Base-by-base conservation (phyloP, 2,113 vertebrate species). In the Trichechus manatus region DNA sequence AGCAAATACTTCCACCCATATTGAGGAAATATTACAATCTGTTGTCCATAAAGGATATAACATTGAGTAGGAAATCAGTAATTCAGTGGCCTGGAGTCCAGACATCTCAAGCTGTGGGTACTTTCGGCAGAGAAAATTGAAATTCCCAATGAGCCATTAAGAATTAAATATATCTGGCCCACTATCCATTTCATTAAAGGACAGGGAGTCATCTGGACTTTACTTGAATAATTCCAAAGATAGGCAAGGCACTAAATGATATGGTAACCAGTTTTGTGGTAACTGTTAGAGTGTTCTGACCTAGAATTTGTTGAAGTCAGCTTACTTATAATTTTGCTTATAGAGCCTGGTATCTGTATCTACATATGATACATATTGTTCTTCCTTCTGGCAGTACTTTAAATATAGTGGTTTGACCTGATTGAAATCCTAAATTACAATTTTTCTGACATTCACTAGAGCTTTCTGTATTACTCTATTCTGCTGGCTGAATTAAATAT, bases 401-500 rank as follows among this genome's bases (percentile, higher is more conserved):
- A 93, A 97, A 92, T 93, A 64, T 84, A 80, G 75, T 96, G 66
- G 92, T 93, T 97, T 88, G 59, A 92, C 91, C 53, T 94, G 75
- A 95, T 20, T 93, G 36, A 92, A 97, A 94, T 72, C 4, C 77
- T 96, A 93, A 97, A 97, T 96, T 89, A 64, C 1, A 90, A 9
- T 75, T 95, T 94, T 95, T 93, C 89, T 97, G 68, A 86, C 47
- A 93, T 3, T 91, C 87, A 87, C 36, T 95, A 77, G 50, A 96
- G 89, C 81, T 93, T 97, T 98, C 80, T 94, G 70, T 96, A 90
- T 85, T 95, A 74, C 72, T 93, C 25, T 47, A 0, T 87, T 94
- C 66, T 93, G 80, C 29, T 90, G 77, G 72, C 93, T 89, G 93
- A 96, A 95, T 97, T 95, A 97, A 97, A 97, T 97, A 97, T 93